These are phyloP conservation scores for Brachyrhaphis roseni DNA, from an alignment of 2,797 vertebrate genomes.

Conservation along the genomic window DNA sequence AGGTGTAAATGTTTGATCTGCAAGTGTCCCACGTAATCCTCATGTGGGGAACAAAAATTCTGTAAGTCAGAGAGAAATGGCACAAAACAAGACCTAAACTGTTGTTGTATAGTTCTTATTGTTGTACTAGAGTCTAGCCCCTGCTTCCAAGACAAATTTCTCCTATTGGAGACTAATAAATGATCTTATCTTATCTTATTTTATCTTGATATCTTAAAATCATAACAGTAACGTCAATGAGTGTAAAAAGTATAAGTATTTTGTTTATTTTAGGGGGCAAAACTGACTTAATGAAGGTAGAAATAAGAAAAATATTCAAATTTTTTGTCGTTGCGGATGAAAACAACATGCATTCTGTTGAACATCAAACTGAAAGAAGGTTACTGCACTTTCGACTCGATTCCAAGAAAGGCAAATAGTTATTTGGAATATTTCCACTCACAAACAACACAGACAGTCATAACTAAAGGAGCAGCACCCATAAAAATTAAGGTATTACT, in stretches of 20 bases:
- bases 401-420: neutral
- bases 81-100: neutral
- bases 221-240: neutral
- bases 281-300: neutral
- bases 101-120: too few species aligned
- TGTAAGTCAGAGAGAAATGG: neutral
- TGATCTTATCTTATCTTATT: too few species aligned
- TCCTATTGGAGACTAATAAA: too few species aligned
- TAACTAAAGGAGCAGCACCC: neutral
- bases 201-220: neutral
- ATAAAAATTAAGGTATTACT: neutral
- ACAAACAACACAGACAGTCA: neutral
- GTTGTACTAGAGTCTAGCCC: too few species aligned
- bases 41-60: neutral
- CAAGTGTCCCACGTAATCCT: neutral
- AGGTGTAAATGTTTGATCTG: constrained; percentile 1
- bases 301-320: neutral
- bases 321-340: neutral
- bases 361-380: neutral
- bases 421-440: neutral
- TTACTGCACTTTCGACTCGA: neutral
- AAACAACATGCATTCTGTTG: neutral
- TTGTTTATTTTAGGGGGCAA: neutral
- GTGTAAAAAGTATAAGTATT: neutral
- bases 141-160: too few species aligned